Evolutionary conservation across 2,888 invertebrate genomes (phyloP).

Genomic region (Smittia aterrima): DNA sequence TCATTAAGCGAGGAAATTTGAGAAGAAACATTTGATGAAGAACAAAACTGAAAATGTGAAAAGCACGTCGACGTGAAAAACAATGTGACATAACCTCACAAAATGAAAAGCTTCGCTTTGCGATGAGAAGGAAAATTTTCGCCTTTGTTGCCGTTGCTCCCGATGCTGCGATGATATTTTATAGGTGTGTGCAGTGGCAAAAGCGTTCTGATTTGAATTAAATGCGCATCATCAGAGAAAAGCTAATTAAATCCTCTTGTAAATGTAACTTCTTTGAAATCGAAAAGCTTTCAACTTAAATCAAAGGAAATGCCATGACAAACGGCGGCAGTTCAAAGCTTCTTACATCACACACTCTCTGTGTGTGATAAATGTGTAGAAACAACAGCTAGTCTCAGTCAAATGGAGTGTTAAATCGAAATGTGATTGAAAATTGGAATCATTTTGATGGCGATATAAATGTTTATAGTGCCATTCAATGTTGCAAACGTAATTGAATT

Average conservation of each 20-base stretch:
- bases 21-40: neutral
- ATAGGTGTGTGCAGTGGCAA: constrained; percentile 36
- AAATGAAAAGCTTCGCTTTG: constrained; percentile 1
- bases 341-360: neutral
- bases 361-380: constrained; percentile 18
- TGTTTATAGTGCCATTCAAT: constrained; percentile 25
- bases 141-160: too few relatives aligned
- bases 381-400: neutral
- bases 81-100: constrained; percentile 42
- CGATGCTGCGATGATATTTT: constrained; percentile 18
- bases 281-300: neutral
- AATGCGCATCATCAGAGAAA: constrained; percentile 41
- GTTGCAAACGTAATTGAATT: constrained; percentile 36
- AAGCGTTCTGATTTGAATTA: constrained; percentile 37
- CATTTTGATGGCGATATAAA: neutral
- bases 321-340: too few relatives aligned
- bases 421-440: constrained; percentile 39
- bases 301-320: neutral
- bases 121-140: constrained; percentile 16
- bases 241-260: neutral
- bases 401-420: constrained; percentile 36
- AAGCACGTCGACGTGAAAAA: constrained; percentile 34
- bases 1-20: neutral
- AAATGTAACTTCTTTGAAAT: too few relatives aligned
- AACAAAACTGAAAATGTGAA: constrained; percentile 37